A percentile compares a stretch with the other conserved stretches of the same genome.
These are phyloP conservation scores for Sphaerodactylus townsendi DNA, from an alignment of 2,113 vertebrate genomes.

Conservation along the genomic window DNA sequence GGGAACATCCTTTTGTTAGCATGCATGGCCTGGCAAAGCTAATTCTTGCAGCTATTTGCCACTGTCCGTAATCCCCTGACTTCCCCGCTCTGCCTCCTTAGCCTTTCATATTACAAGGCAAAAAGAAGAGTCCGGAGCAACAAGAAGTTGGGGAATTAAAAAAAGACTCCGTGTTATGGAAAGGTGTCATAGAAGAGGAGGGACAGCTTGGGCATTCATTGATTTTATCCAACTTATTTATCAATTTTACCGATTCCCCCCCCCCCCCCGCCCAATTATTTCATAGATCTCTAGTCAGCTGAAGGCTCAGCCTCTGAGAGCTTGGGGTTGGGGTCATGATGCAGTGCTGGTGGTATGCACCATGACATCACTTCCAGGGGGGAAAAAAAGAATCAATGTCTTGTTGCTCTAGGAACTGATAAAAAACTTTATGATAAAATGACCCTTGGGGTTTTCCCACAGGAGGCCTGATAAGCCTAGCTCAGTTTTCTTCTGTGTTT, in stretches of 20 bases:
- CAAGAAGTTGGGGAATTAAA: neutral
- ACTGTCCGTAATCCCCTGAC: constrained; percentile 58
- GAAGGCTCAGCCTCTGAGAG: neutral
- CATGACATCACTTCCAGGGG: no score
- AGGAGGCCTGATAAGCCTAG: no score
- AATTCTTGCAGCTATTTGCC: constrained; percentile 53
- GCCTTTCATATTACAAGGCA: neutral
- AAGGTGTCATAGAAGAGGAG: neutral
- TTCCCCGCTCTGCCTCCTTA: constrained; percentile 39
- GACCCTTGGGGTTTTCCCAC: no score
- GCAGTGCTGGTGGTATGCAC: no score
- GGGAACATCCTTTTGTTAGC: constrained; percentile 62
- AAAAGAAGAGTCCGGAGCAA: constrained; percentile 15
- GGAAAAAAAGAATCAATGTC: no score
- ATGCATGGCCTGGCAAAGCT: constrained; percentile 47
- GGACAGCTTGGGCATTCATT: neutral
- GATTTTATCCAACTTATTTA: neutral
- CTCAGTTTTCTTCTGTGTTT: no score
- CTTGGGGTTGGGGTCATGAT: no score
- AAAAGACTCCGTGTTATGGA: neutral
- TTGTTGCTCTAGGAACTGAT: no score
- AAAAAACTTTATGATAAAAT: no score
- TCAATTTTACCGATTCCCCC: neutral
- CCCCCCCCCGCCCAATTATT: neutral
- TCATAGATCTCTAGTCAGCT: neutral